Conservation (phyloP, 64 coral and sea anemone species). For the Montipora efflorescens region DNA sequence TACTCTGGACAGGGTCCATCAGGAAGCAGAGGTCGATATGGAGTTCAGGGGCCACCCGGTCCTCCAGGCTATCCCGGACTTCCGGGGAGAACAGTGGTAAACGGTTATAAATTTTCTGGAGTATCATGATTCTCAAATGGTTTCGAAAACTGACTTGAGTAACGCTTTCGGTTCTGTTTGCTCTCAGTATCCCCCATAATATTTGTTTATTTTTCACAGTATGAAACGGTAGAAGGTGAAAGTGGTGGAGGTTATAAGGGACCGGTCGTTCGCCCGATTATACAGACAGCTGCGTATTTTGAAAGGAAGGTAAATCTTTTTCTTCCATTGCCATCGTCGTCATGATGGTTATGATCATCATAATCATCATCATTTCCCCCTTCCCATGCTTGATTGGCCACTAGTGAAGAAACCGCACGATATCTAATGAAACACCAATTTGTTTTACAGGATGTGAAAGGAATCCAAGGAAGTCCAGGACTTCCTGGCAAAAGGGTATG, state of each 20-base stretch:
- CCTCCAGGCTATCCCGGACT: background rate
- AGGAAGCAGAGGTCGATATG: background rate
- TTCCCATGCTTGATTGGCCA: no score
- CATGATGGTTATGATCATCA: background rate
- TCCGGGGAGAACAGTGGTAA: constrained; percentile 18
- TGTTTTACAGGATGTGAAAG: constrained; percentile 15
- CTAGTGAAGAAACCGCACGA: background rate
- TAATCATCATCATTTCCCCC: background rate
- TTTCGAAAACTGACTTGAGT: no score
- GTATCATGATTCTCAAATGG: no score
- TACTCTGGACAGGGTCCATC: constrained; percentile 5
- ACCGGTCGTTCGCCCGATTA: constrained; percentile 26
- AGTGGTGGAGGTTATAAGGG: constrained; percentile 2
- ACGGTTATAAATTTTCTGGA: background rate
- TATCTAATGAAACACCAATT: background rate
- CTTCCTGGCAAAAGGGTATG: constrained; percentile 24
- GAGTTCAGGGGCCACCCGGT: constrained; percentile 12
- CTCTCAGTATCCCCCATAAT: background rate
- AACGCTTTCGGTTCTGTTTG: background rate
- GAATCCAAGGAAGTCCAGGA: background rate
- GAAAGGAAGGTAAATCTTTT: background rate
- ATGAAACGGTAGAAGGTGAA: constrained; percentile 11
- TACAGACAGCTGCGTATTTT: background rate
- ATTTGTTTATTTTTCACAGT: background rate
- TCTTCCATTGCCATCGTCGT: background rate